These are phyloP conservation scores for Erythrocercus mccallii DNA, from an alignment of 2,113 vertebrate genomes.

Conservation along the genomic window DNA sequence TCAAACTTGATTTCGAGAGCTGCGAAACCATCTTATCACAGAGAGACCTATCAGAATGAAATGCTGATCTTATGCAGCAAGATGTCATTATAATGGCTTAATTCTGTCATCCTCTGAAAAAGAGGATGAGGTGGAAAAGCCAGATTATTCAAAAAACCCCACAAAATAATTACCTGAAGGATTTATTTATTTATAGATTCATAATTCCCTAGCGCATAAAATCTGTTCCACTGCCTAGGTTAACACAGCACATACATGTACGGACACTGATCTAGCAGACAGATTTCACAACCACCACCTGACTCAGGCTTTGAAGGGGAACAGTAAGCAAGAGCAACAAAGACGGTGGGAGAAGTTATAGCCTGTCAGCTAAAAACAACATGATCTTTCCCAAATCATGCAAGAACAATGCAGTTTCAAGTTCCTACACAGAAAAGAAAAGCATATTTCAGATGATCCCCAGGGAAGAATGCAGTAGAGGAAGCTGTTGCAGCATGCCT, in stretches of 20 bases:
- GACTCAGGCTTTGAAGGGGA: conserved; percentile 38
- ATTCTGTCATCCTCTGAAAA: not conserved
- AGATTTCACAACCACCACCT: conserved; percentile 52
- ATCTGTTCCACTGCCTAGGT: not conserved
- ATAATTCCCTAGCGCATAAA: not conserved
- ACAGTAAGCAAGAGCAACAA: conserved; percentile 44
- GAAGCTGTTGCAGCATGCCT: conserved; percentile 6
- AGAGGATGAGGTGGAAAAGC: not conserved
- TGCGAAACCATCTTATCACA: not conserved
- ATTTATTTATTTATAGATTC: not conserved
- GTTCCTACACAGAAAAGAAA: not conserved
- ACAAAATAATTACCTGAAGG: not conserved
- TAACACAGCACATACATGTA: not conserved
- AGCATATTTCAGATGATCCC: not conserved
- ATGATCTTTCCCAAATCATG: conserved; percentile 33
- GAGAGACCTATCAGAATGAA: not conserved
- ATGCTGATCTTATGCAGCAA: not conserved
- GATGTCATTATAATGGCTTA: not conserved
- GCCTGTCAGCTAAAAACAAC: not conserved
- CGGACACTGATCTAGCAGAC: not conserved
- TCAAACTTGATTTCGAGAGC: not conserved
- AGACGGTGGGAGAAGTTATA: conserved; percentile 54
- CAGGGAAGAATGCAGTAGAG: not conserved
- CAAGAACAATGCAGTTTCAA: conserved; percentile 37
- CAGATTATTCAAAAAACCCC: not conserved